Evolutionary conservation across 2,113 vertebrate genomes (phyloP).

Genomic region (Oceanites oceanicus): DNA sequence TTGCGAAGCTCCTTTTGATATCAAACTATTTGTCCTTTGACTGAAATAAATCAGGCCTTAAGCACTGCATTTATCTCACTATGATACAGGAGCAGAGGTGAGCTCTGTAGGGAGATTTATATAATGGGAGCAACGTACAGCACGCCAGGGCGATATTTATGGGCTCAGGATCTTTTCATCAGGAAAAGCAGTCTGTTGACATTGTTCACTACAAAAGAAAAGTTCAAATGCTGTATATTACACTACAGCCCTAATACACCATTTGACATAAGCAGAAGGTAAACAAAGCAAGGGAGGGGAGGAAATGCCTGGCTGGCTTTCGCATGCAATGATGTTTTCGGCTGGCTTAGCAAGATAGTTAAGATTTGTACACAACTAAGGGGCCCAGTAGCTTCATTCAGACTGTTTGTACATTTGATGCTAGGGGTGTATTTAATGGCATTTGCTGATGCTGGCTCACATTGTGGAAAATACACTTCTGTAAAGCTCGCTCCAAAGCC

Average conservation of each 20-base stretch:
- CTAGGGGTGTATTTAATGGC: neutral
- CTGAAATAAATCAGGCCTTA: slow-evolving; percentile 67
- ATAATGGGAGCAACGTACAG: neutral
- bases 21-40: slow-evolving; percentile 66
- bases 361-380: neutral
- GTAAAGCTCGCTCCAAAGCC: neutral
- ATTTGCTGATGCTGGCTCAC: neutral
- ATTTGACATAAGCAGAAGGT: neutral
- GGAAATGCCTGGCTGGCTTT: neutral
- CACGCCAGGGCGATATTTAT: neutral
- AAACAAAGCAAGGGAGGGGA: neutral
- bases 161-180: slow-evolving; percentile 20
- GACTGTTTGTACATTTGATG: neutral
- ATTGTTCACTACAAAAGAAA: slow-evolving; percentile 16
- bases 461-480: neutral
- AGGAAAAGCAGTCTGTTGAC: slow-evolving; percentile 29
- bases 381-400: neutral
- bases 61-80: slow-evolving; percentile 53
- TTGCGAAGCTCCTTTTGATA: slow-evolving; percentile 57
- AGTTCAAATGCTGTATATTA: slow-evolving; percentile 8
- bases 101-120: slow-evolving; percentile 27
- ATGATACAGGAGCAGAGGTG: slow-evolving; percentile 52
- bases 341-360: neutral
- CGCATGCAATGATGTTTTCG: neutral
- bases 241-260: neutral